Percentiles rank a stretch among this genome's conserved stretches.
phyloP scores from a whole-genome alignment of 2,888 invertebrate species.

The Apomyelois bistriatella region DNA sequence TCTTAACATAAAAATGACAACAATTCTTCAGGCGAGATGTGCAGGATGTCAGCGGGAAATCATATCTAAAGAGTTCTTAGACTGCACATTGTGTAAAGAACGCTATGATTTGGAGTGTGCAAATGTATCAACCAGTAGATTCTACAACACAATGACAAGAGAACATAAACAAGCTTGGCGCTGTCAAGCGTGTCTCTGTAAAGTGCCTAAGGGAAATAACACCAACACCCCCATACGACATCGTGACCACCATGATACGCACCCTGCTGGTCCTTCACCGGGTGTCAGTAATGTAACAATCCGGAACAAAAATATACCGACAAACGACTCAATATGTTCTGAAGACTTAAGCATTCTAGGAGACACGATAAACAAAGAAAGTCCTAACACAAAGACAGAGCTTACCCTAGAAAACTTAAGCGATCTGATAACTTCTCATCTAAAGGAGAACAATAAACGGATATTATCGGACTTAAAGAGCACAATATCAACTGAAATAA shows the following conservation, averaged over 20 bases:
- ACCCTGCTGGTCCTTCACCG: background rate
- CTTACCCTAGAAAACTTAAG: slow-evolving; percentile 2
- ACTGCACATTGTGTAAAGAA: background rate
- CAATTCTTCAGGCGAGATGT: background rate
- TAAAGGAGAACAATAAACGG: slow-evolving; percentile 7
- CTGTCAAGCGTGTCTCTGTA: background rate
- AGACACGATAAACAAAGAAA: too few relatives aligned
- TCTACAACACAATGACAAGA: background rate
- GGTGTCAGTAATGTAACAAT: background rate
- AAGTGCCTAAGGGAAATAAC: background rate
- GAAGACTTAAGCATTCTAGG: background rate
- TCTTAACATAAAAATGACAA: background rate
- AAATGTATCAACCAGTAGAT: background rate
- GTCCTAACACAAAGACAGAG: slow-evolving; percentile 1
- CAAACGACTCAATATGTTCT: background rate
- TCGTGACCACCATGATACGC: background rate
- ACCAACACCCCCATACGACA: background rate
- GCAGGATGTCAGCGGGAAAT: background rate
- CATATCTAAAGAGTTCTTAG: background rate
- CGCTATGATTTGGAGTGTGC: background rate
- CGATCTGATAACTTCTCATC: background rate
- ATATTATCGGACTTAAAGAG: slow-evolving; percentile 1
- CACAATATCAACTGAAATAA: too few relatives aligned
- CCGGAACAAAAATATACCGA: background rate
- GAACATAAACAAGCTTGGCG: background rate